Base-by-base conservation (phyloP, 2,797 vertebrate genomes). In the Microctenopoma lineatum region DNA sequence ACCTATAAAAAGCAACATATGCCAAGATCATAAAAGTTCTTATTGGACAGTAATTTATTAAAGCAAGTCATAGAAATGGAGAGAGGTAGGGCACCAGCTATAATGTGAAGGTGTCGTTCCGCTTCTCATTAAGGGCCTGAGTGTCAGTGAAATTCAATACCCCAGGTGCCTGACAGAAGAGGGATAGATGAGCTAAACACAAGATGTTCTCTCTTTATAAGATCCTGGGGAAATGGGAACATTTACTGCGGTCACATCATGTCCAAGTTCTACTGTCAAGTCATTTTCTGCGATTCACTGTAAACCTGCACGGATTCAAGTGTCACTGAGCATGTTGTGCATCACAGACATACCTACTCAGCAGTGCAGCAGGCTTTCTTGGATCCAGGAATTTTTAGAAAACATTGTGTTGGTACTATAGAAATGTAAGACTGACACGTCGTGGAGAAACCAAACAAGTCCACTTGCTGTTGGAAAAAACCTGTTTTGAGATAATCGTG, bases 1-100 rank as follows among this genome's bases (percentile, higher is more conserved):
- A 94, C 93, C 95, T 96, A 97, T 96, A 97, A 96, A 97, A 96
- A 94, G 95, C 94, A 96, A 96, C 96, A 97, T 96, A 97, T 97
- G 96, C 95, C 95, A 95, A 95, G 95, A 96, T 95, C 96, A 96
- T 97, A 96, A 96, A 97, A 96, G 90, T 93, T 96, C 95, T 96
- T 96, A 96, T 96, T 96, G 95, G 92, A 94, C 88, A 84, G 94
- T 95, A 95, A 94, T 94, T 94, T 94, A 94, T 93, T 95, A 95
- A 95, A 94, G 92, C 93, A 93, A 91, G 92, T 93, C 91, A 92
- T 87, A 90, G 87, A 89, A 90, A 87, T 87, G 82, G 84, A 84
- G 80, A 83, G 85, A 83, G 83, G 83, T 80, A 86, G 86, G 87
- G 85, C 83, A 87, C 83, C 39, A 72, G 84, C 81, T 77, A 84